phyloP scores from a whole-genome alignment of 2,797 vertebrate genomes.

The Emydoidea blandingii region DNA sequence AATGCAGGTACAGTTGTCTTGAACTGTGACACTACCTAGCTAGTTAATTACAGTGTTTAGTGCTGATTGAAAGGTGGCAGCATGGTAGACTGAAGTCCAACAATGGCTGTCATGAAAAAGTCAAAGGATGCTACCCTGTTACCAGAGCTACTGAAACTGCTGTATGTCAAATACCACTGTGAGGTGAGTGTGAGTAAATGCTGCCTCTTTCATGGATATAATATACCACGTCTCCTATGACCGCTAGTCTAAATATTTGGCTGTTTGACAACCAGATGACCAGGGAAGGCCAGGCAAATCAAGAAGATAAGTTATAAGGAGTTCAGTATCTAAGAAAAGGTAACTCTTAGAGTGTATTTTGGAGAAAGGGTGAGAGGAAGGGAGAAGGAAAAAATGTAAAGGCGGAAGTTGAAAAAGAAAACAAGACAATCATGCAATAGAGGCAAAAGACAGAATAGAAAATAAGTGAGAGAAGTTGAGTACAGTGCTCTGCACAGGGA shows the following conservation, averaged over 20 bases:
- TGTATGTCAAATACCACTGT: background rate
- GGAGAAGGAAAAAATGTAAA: background rate
- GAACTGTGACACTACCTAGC: background rate
- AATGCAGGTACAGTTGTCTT: background rate
- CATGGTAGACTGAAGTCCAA: background rate
- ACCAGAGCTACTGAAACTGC: background rate
- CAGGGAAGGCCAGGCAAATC: background rate
- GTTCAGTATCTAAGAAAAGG: background rate
- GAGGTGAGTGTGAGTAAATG: background rate
- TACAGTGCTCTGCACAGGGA: background rate
- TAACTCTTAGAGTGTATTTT: background rate
- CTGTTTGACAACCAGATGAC: background rate
- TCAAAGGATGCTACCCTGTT: background rate
- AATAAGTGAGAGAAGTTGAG: background rate
- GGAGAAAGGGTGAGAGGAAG: background rate
- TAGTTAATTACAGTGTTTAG: background rate
- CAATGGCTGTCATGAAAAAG: constrained; percentile 24
- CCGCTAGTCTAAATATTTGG: background rate
- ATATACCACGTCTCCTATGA: background rate
- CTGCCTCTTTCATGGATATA: background rate
- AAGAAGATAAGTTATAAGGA: background rate
- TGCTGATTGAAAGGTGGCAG: background rate
- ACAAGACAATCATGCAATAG: background rate
- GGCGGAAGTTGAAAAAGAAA: background rate
- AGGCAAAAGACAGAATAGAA: background rate